Conservation (phyloP, 2,888 invertebrate genomes). For the Eristalinus aeneus region DNA sequence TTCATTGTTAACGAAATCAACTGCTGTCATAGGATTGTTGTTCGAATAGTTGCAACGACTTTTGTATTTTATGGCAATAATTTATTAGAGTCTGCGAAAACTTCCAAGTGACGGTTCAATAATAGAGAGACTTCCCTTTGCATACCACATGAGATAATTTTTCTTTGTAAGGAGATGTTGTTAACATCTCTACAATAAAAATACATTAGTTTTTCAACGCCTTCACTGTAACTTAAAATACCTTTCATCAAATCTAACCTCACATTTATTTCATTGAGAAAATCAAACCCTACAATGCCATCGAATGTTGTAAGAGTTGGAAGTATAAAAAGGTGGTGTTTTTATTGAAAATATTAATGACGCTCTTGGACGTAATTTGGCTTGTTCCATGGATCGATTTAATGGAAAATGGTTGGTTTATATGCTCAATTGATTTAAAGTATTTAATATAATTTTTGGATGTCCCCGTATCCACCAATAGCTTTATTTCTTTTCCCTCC, state of each 20-base stretch:
- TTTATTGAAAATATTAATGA: conserved; percentile 42
- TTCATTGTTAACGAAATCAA: conserved; percentile 51
- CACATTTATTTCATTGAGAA: conserved; percentile 42
- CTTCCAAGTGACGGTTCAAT: too few species aligned
- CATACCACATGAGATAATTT: too few species aligned
- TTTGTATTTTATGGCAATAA: too few species aligned
- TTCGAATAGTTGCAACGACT: too few species aligned
- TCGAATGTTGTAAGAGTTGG: conserved; percentile 50
- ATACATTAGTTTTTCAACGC: conserved; percentile 29
- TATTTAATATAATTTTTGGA: conserved; percentile 61
- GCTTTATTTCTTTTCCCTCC: conserved; percentile 23
- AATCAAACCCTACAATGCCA: conserved; percentile 58
- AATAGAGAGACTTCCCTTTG: too few species aligned
- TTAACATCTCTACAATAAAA: conserved; percentile 6
- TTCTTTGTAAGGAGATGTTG: neutral
- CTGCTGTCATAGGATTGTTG: too few species aligned
- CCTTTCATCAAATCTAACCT: conserved; percentile 39
- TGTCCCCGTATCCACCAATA: conserved; percentile 31
- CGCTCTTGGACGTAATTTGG: conserved; percentile 6
- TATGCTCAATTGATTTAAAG: conserved; percentile 20
- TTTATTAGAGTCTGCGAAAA: too few species aligned
- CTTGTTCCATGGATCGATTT: conserved; percentile 28
- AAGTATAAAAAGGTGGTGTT: conserved; percentile 55
- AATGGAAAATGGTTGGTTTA: conserved; percentile 6
- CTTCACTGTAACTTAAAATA: conserved; percentile 20